Evolutionary conservation across 2,113 vertebrate genomes (phyloP).

Genomic region (Seriola rivoliana): DNA sequence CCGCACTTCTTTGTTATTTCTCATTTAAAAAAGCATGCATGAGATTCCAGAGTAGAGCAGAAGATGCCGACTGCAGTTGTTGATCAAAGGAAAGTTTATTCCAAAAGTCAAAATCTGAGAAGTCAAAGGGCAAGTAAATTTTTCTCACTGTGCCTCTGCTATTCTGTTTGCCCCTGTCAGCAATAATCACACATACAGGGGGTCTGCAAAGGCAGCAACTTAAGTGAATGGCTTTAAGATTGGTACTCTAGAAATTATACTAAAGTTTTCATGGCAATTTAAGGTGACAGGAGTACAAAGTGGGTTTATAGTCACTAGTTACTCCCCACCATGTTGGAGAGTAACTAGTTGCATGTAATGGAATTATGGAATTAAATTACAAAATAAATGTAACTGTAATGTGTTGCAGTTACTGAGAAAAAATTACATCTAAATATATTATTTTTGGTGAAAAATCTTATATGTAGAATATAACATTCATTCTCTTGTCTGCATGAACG

Average conservation of each 20-base stretch:
- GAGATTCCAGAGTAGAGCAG: background rate
- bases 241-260: background rate
- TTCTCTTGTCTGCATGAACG: too few species aligned
- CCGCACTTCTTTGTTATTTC: background rate
- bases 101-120: background rate
- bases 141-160: background rate
- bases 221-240: background rate
- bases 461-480: too few species aligned
- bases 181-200: background rate
- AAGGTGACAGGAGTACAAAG: background rate
- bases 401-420: too few species aligned
- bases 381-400: too few species aligned
- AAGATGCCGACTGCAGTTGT: background rate
- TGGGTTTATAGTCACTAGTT: background rate
- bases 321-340: too few species aligned
- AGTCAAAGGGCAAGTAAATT: background rate
- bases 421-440: too few species aligned
- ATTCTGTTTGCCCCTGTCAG: background rate
- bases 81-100: conserved; percentile 1
- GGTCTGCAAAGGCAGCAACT: background rate
- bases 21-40: background rate
- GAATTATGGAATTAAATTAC: too few species aligned
- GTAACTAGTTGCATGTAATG: too few species aligned
- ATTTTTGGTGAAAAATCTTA: too few species aligned
- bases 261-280: too few species aligned